Base-by-base conservation (phyloP, 2,888 invertebrate genomes). In the Nomada goodeniana region DNA sequence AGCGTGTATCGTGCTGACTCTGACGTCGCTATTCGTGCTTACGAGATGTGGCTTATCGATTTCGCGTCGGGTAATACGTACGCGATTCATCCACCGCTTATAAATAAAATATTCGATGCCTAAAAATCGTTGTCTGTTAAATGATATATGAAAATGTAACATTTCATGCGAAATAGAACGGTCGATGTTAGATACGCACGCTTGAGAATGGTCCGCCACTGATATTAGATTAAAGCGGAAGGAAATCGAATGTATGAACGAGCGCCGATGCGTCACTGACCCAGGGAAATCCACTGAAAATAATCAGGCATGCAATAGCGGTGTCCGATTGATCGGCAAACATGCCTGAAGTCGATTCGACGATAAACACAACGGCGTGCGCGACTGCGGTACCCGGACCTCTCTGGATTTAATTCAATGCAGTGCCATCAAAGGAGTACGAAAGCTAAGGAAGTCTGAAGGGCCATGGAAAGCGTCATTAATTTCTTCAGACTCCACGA, bases 101-200 rank as follows among this genome's bases (percentile, higher is more conserved):
- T 59, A 60, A 47, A 86, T 86, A 61, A 83, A 86, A 84, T 86
- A 89, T 89, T 89, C 85, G 89, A 78, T 74, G 83, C 70, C 80
- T 80, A 84, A 78, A 72, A 78, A 82, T 79, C 78, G 74, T 55
- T 65, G n/a, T 29, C 67, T 50, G 47, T 75, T 72, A 72, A 82
- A 71, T 72, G 75, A 67, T 47, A 67, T 52, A 29, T 42, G 44
- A 26, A 75, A 82, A 75, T 71, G 61, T 67, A 68, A 75, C 53
- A 10, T 57, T 13, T 18, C 36, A 36, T 7, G 36, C 36, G 36
- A 36, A 36, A 7, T 7, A 36, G 36, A 36, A 36, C 36, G 36
- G 36, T 36, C 36, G 36, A 36, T 7, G 36, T 36, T 36, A 36
- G 7, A 36, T 5, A 36, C 36, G 36, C 36, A 36, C 36, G 7